Percentiles rank a stretch among this genome's conserved stretches.
Evolutionary conservation across 2,888 invertebrate species (phyloP).

Genomic region (Nemurella pictetii): DNA sequence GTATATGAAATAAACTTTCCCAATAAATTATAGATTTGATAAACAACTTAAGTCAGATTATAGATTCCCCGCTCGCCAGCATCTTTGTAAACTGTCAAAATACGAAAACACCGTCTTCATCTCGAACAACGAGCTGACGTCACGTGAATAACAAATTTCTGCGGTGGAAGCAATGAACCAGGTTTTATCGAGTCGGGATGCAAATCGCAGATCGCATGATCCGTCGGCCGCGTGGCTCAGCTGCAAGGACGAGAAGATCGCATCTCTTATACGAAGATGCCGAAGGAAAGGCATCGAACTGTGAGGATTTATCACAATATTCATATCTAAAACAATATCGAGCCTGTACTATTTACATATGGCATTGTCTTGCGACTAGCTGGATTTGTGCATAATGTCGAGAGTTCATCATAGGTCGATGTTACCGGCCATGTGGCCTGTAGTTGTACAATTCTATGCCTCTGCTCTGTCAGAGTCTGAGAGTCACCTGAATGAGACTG

Average conservation of each 20-base stretch:
- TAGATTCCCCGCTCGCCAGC: background rate
- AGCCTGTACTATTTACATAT: background rate
- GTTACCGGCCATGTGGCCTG: background rate
- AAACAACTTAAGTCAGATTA: background rate
- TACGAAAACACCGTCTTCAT: background rate
- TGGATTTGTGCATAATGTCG: background rate
- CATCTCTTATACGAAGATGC: background rate
- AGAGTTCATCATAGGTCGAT: slow-evolving; percentile 1
- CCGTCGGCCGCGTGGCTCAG: background rate
- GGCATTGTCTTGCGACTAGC: background rate
- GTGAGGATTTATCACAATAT: background rate
- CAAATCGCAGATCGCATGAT: background rate
- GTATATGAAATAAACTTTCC: background rate
- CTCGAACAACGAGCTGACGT: background rate
- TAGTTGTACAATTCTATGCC: too few relatives aligned
- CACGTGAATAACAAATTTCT: background rate
- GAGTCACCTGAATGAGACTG: background rate
- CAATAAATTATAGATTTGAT: background rate
- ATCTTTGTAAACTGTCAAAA: background rate
- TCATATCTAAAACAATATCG: slow-evolving; percentile 8
- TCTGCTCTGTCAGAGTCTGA: background rate
- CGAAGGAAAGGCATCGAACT: slow-evolving; percentile 2
- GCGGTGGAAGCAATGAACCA: background rate
- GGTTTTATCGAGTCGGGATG: background rate
- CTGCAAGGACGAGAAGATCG: background rate